These are phyloP conservation scores for Gisinianus flammeolus DNA, from an alignment of 2,888 invertebrate species.

Conservation along the genomic window DNA sequence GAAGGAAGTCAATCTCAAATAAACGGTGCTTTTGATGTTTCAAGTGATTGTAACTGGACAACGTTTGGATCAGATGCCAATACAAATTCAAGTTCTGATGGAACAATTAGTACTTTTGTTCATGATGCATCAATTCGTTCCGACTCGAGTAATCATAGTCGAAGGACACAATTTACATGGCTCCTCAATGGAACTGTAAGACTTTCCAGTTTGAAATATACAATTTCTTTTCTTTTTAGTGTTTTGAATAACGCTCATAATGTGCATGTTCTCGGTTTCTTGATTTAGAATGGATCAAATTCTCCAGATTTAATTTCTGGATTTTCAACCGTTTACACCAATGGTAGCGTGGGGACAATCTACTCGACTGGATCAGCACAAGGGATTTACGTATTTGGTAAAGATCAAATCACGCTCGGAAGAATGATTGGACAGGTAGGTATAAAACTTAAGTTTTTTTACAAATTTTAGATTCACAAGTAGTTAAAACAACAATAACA, in stretches of 20 bases:
- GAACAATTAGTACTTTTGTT: conserved; percentile 57
- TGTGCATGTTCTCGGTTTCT: no score
- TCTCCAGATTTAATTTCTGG: conserved; percentile 58
- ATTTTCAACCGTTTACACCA: conserved; percentile 53
- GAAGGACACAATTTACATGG: conserved; percentile 57
- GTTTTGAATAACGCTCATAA: not conserved
- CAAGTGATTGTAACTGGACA: conserved; percentile 56
- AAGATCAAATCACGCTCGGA: conserved; percentile 69
- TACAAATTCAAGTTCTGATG: conserved; percentile 49
- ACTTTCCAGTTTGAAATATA: not conserved
- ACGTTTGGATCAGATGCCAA: conserved; percentile 54
- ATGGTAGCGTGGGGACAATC: conserved; percentile 56
- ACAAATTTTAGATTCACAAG: not conserved
- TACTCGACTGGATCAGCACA: conserved; percentile 57
- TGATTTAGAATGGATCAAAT: conserved; percentile 47
- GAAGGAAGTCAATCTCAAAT: conserved; percentile 47
- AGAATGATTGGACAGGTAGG: conserved; percentile 69
- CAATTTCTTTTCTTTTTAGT: not conserved
- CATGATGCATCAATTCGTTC: conserved; percentile 56
- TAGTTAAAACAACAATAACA: not conserved
- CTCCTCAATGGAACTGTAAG: conserved; percentile 53
- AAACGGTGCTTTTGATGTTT: conserved; percentile 55
- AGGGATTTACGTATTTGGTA: conserved; percentile 61
- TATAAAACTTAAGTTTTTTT: not conserved
- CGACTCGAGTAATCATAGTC: conserved; percentile 53